A percentile compares a stretch with the other conserved stretches of the same genome.
Evolutionary conservation across 2,888 invertebrate species (phyloP).

Genomic region (Lissonota sp.): DNA sequence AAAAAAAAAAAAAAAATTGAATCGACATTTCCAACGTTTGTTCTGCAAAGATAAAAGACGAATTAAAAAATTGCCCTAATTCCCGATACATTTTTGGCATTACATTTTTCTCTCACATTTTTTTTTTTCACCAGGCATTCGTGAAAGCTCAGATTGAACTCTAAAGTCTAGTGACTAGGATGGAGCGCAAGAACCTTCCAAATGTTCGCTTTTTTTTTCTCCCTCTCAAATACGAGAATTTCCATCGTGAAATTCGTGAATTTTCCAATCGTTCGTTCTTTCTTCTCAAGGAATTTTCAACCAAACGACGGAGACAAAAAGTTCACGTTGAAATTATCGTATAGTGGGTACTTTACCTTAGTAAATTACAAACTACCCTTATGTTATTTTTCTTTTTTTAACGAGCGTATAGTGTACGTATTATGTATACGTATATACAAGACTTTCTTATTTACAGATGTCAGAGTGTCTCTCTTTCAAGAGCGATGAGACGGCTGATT

Average conservation of each 20-base stretch:
- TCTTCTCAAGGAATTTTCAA: slow-evolving; percentile 10
- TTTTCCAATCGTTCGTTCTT: background rate
- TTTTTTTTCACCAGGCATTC: slow-evolving; percentile 49
- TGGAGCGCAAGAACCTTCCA: slow-evolving; percentile 76
- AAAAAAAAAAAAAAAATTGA: background rate
- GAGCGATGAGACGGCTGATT: slow-evolving; percentile 34
- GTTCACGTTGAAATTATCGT: slow-evolving; percentile 38
- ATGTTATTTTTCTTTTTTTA: slow-evolving; percentile 54
- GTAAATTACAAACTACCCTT: slow-evolving; percentile 70
- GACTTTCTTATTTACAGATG: slow-evolving; percentile 74
- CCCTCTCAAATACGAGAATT: slow-evolving; percentile 41
- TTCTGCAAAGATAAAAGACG: background rate
- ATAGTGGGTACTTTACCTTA: slow-evolving; percentile 66
- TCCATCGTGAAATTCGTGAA: slow-evolving; percentile 39
- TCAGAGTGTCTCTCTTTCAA: slow-evolving; percentile 46
- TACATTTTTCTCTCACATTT: background rate
- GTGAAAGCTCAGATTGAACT: slow-evolving; percentile 62
- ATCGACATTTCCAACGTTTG: no score
- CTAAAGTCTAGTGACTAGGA: slow-evolving; percentile 80
- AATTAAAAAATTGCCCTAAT: background rate
- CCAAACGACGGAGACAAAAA: background rate
- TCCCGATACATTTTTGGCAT: background rate
- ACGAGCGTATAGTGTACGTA: slow-evolving; percentile 72
- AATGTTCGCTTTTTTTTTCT: slow-evolving; percentile 36
- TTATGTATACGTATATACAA: slow-evolving; percentile 72